Percentiles rank a stretch among this genome's conserved stretches.
Conservation (phyloP, 2,888 invertebrate species). For the Amblyjoppa proteus region DNA sequence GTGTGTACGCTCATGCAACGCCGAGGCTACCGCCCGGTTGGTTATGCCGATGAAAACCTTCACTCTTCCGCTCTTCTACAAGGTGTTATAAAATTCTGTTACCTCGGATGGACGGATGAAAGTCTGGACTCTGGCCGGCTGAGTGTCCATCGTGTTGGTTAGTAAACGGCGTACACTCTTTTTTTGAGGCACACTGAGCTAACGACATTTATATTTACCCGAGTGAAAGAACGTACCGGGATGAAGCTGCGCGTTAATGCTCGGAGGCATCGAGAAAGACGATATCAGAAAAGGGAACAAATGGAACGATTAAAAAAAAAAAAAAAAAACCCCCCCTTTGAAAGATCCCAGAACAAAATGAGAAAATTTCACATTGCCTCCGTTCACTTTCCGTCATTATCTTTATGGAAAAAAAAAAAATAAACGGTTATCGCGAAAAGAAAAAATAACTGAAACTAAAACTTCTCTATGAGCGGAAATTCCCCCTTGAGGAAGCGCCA, state of each 20-base stretch:
- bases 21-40: constrained; percentile 20
- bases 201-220: constrained; percentile 27
- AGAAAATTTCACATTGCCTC: neutral
- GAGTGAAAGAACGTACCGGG: neutral
- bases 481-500: neutral
- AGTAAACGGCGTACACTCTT: neutral
- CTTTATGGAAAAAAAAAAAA: no score
- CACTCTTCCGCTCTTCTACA: neutral
- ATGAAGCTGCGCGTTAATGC: constrained; percentile 16
- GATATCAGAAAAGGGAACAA: neutral
- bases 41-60: constrained; percentile 49
- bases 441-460: neutral
- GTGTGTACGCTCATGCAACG: neutral
- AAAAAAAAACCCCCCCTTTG: neutral
- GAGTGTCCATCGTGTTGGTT: neutral
- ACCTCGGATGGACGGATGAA: constrained; percentile 49
- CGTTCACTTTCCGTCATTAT: no score
- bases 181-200: constrained; percentile 21
- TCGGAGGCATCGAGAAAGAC: neutral
- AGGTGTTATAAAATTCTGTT: constrained; percentile 53
- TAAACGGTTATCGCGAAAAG: neutral
- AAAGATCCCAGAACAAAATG: neutral
- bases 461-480: neutral
- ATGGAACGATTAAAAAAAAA: neutral
- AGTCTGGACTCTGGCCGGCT: neutral